Conservation (phyloP, 2,113 vertebrate genomes). For the Atrichornis clamosus region DNA sequence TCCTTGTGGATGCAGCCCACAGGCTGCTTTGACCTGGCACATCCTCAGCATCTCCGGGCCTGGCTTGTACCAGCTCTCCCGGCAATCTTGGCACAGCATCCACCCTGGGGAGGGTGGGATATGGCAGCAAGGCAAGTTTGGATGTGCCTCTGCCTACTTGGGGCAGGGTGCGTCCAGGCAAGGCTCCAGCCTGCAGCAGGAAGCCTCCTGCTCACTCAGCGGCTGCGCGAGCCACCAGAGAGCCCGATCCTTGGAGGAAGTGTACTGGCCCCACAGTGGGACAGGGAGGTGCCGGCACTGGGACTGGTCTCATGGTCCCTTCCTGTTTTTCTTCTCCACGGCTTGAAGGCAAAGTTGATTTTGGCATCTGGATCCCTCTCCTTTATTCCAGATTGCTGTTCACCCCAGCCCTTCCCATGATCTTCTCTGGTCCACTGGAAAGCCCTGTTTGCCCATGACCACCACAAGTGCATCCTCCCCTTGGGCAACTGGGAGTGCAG, state of each 20-base stretch:
- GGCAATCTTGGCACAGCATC: not conserved
- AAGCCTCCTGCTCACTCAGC: not conserved
- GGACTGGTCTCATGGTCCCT: slow-evolving; percentile 24
- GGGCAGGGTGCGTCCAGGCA: not conserved
- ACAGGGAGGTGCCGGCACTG: slow-evolving; percentile 31
- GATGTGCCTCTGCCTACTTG: not conserved
- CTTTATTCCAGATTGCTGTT: not conserved
- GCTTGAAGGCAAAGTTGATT: slow-evolving; percentile 34
- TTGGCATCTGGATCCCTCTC: slow-evolving; percentile 33
- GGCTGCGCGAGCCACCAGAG: not conserved
- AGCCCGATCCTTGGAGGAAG: not conserved
- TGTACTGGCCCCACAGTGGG: slow-evolving; percentile 1
- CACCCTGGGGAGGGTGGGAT: not conserved
- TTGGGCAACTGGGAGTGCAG: rapidly evolving
- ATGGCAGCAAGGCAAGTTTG: not conserved
- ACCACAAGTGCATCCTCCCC: not conserved
- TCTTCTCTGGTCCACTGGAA: not conserved
- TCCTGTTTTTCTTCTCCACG: slow-evolving; percentile 49
- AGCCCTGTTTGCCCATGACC: rapidly evolving
- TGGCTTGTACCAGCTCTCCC: not conserved
- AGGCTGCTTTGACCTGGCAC: not conserved
- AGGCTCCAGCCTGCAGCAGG: not conserved
- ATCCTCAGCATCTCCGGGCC: not conserved
- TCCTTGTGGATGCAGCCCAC: not conserved
- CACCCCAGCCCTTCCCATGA: not conserved